These are phyloP conservation scores for Pelagia noctiluca DNA, from an alignment of 30 jellyfish, hydroid and myxozoan genomes.

Conservation along the genomic window DNA sequence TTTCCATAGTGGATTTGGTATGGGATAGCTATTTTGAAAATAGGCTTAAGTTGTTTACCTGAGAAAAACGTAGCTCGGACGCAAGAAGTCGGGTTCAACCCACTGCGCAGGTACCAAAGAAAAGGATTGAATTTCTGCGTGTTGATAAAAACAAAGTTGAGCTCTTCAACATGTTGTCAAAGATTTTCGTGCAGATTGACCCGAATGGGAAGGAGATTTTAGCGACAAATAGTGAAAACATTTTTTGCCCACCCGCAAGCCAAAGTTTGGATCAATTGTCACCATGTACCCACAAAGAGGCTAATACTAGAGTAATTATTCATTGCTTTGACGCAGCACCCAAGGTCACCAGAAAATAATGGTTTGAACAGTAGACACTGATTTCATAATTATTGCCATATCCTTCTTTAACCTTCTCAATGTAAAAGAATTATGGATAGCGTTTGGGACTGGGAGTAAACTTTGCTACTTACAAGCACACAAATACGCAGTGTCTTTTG, in stretches of 20 bases:
- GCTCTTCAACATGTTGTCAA: conserved; percentile 48
- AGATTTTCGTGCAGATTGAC: conserved; percentile 10
- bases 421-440: conserved; percentile 29
- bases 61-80: conserved; percentile 57
- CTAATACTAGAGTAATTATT: background rate
- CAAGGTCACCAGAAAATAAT: conserved; percentile 17
- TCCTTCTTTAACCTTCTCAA: conserved; percentile 14
- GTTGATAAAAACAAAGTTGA: conserved; percentile 42
- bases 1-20: conserved; percentile 43
- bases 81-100: conserved; percentile 40
- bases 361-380: conserved; percentile 49
- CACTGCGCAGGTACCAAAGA: conserved; percentile 18
- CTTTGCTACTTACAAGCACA: conserved; percentile 34
- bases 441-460: conserved; percentile 26
- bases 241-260: conserved; percentile 14
- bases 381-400: conserved; percentile 9
- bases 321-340: conserved; percentile 29
- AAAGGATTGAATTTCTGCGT: conserved; percentile 59
- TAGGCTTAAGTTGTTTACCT: conserved; percentile 30
- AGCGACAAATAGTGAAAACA: conserved; percentile 21
- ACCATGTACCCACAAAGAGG: conserved; percentile 51
- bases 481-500: background rate
- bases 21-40: conserved; percentile 53
- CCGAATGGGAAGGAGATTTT: conserved; percentile 17
- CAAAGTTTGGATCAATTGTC: conserved; percentile 14